phyloP scores from a whole-genome alignment of 2,888 invertebrate species.

The Lasioglossum morio region DNA sequence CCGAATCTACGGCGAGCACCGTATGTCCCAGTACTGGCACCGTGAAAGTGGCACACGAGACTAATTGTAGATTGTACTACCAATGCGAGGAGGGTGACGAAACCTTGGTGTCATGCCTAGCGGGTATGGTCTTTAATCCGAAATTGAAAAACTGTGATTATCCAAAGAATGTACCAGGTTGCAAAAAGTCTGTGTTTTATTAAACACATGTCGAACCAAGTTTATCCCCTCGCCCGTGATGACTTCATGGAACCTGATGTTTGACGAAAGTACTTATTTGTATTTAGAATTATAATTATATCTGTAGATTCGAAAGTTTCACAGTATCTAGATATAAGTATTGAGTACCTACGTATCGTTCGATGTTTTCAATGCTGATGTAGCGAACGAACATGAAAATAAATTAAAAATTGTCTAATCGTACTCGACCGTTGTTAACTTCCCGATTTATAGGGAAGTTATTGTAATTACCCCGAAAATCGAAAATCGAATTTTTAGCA shows the following conservation, averaged over 20 bases:
- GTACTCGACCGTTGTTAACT: too few species aligned
- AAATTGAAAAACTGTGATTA: not conserved
- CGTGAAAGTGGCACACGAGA: not conserved
- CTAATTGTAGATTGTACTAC: not conserved
- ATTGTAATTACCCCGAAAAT: too few species aligned
- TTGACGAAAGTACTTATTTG: not conserved
- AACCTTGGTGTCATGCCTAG: fast-evolving
- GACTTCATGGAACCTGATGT: not conserved
- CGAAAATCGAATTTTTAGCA: too few species aligned
- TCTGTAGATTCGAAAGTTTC: too few species aligned
- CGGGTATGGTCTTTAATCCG: not conserved
- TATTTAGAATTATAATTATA: not conserved
- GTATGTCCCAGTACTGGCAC: not conserved
- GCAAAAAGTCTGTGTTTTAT: not conserved
- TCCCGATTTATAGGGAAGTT: too few species aligned
- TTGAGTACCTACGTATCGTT: too few species aligned
- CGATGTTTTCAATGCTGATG: too few species aligned
- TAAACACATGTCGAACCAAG: not conserved
- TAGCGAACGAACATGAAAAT: too few species aligned
- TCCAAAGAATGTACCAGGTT: not conserved
- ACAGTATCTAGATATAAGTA: too few species aligned
- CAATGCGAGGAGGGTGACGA: fast-evolving
- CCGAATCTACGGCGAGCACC: fast-evolving
- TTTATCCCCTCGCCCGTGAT: not conserved
- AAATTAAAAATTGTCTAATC: too few species aligned